Conservation (phyloP, 2,888 invertebrate species). For the Pristionchus maxplancki region DNA sequence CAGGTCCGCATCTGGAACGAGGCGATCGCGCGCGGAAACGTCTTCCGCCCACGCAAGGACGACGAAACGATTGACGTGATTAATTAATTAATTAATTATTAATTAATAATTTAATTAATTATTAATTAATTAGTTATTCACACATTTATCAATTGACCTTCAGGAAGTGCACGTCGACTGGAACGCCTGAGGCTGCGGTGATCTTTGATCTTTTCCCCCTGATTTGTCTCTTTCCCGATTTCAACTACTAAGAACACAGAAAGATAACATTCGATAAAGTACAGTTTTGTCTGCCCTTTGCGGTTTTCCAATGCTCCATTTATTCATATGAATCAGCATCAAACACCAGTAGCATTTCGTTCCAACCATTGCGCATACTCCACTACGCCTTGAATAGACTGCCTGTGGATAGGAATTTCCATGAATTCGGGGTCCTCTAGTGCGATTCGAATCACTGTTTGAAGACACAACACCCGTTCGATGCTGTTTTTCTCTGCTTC, state of each 20-base stretch:
- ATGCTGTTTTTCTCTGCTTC: conserved; percentile 45
- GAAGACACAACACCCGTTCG: not conserved
- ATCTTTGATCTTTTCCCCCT: no score
- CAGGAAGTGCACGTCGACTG: conserved; percentile 13
- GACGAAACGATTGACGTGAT: not conserved
- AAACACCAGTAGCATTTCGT: no score
- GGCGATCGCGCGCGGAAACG: not conserved
- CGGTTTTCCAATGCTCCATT: no score
- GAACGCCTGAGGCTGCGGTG: not conserved
- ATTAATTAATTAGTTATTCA: not conserved
- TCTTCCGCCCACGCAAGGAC: no score
- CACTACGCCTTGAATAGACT: no score
- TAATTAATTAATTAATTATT: not conserved
- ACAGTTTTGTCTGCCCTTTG: not conserved
- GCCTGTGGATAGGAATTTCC: not conserved
- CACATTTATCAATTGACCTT: no score
- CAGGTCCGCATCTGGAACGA: not conserved
- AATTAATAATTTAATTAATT: no score
- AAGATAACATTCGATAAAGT: not conserved
- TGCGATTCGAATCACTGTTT: not conserved
- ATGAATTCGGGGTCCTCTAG: no score
- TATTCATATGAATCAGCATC: no score
- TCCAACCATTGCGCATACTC: no score
- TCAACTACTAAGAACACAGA: not conserved
- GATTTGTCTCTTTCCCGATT: no score